Evolutionary conservation across 2,888 invertebrate species (phyloP), one percentile per base, ranked within the genome.

Genomic region (Coelinius sp.): DNA sequence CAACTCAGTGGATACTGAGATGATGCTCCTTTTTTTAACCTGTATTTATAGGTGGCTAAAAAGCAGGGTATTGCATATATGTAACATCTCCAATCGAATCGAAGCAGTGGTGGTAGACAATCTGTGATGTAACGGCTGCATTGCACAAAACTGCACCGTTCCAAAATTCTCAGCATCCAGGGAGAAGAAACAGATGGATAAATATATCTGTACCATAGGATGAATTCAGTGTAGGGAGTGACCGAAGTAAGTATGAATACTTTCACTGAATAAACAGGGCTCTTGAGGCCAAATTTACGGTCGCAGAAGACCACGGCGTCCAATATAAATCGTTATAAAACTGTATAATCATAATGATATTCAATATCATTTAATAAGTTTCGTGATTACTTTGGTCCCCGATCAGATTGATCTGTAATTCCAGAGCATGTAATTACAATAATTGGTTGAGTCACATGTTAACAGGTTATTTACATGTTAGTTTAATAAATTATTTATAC

Each of bases 261-360:
- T 81, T 81, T 81, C 81, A 81, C 81, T 75, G 74, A 77, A 79
- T 76, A 75, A 79, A 74, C 73, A 76, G 75, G 75, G 76, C 76
- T 77, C 75, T 70, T 53, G 25, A 24, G 53, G 53, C 25, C 53
- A 24, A 8, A 53, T 53, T 27, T 24, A 25, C 53, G 25, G n/a
- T 25, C 14, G 1, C 53, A 24, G 27, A 12, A 53, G 24, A 59
- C 20, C 5, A 56, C 56, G 25, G 56, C 56, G 14, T 38, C 41
- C 64, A 64, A 24, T 44, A n/a, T n/a, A n/a, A n/a, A n/a, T n/a
- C n/a, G 44, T 24, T 63, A 31, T 35, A 63, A 12, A 22, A 14
- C 31, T n/a, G 12, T 63, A 22, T 31, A 24, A n/a, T n/a, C 14
- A 38, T 20, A 41, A 59, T 24, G 49, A 14, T 22, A 49, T 31